Base-by-base conservation (phyloP, 1,140 invertebrate species). In the Diorhabda carinulata region DNA sequence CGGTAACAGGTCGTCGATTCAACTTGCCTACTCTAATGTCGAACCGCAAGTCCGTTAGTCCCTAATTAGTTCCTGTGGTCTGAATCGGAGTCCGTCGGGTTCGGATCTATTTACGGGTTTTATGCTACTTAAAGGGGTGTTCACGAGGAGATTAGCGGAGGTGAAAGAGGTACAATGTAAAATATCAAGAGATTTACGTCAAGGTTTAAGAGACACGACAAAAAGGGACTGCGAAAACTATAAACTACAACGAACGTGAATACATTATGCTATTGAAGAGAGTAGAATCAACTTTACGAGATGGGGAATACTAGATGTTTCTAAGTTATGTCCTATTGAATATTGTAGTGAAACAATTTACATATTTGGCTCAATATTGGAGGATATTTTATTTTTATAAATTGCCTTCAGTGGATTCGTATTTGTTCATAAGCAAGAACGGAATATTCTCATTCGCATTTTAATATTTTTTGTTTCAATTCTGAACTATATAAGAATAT, bases 31-130 rank as follows among this genome's bases (percentile, higher is more conserved):
- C 52, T 9, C 64, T 43, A 8, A 42, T 57, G 64, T 56, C 41
- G n/a, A n/a, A 65, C 64, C 64, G 56, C 64, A 65, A 65, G 56
- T 65, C 64, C 64, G 56, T 25, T 43, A 7, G 45, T 52, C 52
- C 64, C 64, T 65, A 65, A 65, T 65, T 65, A 65, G 64, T 65
- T 65, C 64, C 64, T 65, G 56, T 65, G 64, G 42, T n/a, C 43
- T 44, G 61, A 41, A 1, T 43, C 43, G 42, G 3, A 43, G 61
- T 43, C 41, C 58, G 58, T 10, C 2, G 58, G n/a, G 61, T 43
- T 5, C 6, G 41, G 43, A 41, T 62, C 61, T 62, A 59, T 59
- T 62, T 10, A 43, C 43, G 43, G 61, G 61, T 62, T 62, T 62
- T 62, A 62, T 43, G n/a, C 61, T 43, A 62, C 61, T 62, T 10